phyloP scores from a whole-genome alignment of 2,797 vertebrate species.

The Hemibagrus guttatus region DNA sequence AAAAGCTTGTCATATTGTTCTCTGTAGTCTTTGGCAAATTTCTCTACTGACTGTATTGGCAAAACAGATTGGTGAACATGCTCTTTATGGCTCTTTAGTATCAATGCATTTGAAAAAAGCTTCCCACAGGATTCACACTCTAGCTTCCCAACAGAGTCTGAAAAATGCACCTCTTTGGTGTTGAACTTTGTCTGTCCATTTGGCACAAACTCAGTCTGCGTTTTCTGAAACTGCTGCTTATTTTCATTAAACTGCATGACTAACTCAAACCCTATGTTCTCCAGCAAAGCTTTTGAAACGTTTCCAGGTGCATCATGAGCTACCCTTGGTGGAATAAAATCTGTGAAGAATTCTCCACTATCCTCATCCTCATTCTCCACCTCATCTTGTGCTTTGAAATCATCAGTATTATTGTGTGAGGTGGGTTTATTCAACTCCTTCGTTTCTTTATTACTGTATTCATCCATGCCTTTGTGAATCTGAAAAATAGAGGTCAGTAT shows the following conservation, averaged over 20 bases:
- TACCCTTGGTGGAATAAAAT: slow-evolving; percentile 89
- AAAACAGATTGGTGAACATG: slow-evolving; percentile 92
- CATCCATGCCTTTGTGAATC: slow-evolving; percentile 75
- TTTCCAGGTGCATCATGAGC: slow-evolving; percentile 90
- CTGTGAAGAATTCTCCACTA: slow-evolving; percentile 68
- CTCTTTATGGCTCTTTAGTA: slow-evolving; percentile 97
- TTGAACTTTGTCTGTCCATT: slow-evolving; percentile 54
- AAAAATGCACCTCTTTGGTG: slow-evolving; percentile 65
- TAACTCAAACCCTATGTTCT: slow-evolving; percentile 96
- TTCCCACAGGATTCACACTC: slow-evolving; percentile 92
- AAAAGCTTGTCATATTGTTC: slow-evolving; percentile 94
- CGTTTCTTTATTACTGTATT: slow-evolving; percentile 68
- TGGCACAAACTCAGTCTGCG: slow-evolving; percentile 67
- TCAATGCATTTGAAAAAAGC: slow-evolving; percentile 93
- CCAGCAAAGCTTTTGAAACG: slow-evolving; percentile 90
- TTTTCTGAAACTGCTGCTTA: slow-evolving; percentile 91
- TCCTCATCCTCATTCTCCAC: slow-evolving; percentile 53
- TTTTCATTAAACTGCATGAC: slow-evolving; percentile 97
- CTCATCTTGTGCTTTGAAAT: slow-evolving; percentile 59
- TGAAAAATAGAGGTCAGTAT: slow-evolving; percentile 56
- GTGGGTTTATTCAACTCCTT: slow-evolving; percentile 70
- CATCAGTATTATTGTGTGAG: slow-evolving; percentile 76
- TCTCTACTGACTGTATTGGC: slow-evolving; percentile 89
- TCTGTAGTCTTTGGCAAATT: slow-evolving; percentile 93
- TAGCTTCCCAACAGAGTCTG: slow-evolving; percentile 76